Base-by-base conservation (phyloP, 2,797 vertebrate species). In the Acipenser transmontanus region DNA sequence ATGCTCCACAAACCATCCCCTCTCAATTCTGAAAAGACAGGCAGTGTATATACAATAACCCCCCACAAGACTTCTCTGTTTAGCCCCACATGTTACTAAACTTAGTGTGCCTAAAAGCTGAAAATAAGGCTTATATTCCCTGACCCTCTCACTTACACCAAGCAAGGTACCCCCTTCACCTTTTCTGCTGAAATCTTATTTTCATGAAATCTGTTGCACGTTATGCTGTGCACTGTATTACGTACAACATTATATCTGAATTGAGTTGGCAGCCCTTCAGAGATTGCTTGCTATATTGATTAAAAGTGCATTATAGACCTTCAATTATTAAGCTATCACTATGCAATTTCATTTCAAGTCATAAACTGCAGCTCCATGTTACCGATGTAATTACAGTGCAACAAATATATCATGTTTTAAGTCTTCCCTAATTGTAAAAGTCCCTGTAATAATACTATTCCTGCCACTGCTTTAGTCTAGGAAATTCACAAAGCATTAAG, bases 81-180 rank as follows among this genome's bases (percentile, higher is more conserved):
- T 34, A 34, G 34, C 34, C 34, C 3, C 34, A 34, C 2, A 34
- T 34, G 34, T 34, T 34, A 34, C 4, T 34, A 34, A 34, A 34
- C 34, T 34, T 34, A 34, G 34, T 34, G 34, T 34, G 34, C 34
- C 49, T 6, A 51, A 17, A 47, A 66, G 65, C 65, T 49, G 56
- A 66, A 66, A 61, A 57, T 66, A 57, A 61, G 65, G 66, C 59
- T 68, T 50, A 54, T n/a, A 62, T 50, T 48, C 60, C 61, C 49
- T 34, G 52, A 49, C 50, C 49, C 61, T 50, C 51, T 59, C 51
- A 68, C 60, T 50, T 57, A 57, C 49, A 13, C 8, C 12, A 47
- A 11, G 7, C 10, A 14, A 14, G 65, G 65, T 6, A 61, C 49
- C 20, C 50, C 14, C 12, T 10, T 61, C n/a, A 47, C 49, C 59